Evolutionary conservation across 2,797 vertebrate species (phyloP).

Genomic region (Psittacula echo): DNA sequence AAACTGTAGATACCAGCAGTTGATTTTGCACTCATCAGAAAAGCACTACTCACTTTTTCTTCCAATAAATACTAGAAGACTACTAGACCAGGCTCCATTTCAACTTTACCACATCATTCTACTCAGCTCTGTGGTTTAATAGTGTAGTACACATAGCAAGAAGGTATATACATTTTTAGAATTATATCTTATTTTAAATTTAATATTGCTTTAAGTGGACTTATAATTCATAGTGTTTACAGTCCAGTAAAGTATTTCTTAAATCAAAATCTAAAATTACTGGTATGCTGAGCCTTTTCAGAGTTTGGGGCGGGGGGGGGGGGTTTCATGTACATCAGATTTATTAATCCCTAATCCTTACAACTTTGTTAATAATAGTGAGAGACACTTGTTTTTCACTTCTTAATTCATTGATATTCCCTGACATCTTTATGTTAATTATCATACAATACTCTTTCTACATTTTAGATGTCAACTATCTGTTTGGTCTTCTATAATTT

Average conservation of each 20-base stretch:
- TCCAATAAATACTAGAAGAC: background rate
- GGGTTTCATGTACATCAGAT: background rate
- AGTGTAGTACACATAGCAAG: background rate
- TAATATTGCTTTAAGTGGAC: background rate
- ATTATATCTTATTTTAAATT: background rate
- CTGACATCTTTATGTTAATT: background rate
- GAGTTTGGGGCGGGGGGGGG: background rate
- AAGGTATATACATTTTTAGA: background rate
- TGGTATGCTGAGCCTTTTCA: background rate
- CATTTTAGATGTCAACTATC: background rate
- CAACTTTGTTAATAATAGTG: background rate
- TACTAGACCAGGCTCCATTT: background rate
- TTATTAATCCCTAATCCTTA: background rate
- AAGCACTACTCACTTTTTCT: background rate
- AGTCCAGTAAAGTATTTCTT: background rate
- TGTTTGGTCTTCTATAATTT: background rate
- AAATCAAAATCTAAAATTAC: background rate
- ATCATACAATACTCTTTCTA: background rate
- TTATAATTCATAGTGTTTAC: background rate
- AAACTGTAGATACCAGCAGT: background rate
- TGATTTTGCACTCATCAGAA: background rate
- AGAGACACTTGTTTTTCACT: background rate
- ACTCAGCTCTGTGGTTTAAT: background rate
- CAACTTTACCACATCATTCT: background rate
- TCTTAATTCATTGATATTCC: background rate